Percentiles rank a stretch among this genome's conserved stretches.
These are phyloP conservation scores for Lycorma delicatula DNA, from an alignment of 1,140 invertebrate genomes.

Conservation along the genomic window DNA sequence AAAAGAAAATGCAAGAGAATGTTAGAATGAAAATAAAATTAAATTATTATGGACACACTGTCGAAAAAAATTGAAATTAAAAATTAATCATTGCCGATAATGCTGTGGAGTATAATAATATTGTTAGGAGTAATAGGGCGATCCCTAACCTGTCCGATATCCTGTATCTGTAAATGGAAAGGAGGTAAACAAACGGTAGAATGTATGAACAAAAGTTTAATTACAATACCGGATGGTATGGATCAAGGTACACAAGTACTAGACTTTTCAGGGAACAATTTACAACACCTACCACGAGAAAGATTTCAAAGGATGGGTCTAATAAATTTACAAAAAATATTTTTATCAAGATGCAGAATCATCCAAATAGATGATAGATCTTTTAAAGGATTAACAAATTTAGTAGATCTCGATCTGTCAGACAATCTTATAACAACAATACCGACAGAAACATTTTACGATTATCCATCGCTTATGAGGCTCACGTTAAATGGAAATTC, in stretches of 20 bases:
- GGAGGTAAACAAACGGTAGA: conserved; percentile 83
- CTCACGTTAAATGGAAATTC: conserved; percentile 73
- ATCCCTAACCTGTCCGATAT: conserved; percentile 51
- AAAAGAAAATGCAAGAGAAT: no score
- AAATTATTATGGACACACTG: no score
- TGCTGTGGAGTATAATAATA: neutral
- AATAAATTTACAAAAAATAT: conserved; percentile 81
- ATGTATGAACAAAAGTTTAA: conserved; percentile 65
- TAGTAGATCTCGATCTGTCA: conserved; percentile 81
- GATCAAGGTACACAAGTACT: conserved; percentile 83
- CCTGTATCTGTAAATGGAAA: conserved; percentile 85
- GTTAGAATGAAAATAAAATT: no score
- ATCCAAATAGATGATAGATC: conserved; percentile 65
- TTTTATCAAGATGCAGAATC: conserved; percentile 64
- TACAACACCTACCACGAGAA: conserved; percentile 64
- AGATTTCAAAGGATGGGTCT: conserved; percentile 67
- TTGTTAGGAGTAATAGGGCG: conserved; percentile 2
- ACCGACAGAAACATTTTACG: conserved; percentile 65
- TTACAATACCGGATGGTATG: conserved; percentile 66
- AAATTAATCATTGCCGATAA: no score
- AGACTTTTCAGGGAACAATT: conserved; percentile 71
- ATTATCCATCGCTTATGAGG: conserved; percentile 70
- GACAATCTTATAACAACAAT: conserved; percentile 67
- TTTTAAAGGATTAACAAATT: conserved; percentile 73
- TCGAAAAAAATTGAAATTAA: no score